Base-by-base conservation (phyloP, 1,140 invertebrate species). In the Chrysomallon squamiferum region DNA sequence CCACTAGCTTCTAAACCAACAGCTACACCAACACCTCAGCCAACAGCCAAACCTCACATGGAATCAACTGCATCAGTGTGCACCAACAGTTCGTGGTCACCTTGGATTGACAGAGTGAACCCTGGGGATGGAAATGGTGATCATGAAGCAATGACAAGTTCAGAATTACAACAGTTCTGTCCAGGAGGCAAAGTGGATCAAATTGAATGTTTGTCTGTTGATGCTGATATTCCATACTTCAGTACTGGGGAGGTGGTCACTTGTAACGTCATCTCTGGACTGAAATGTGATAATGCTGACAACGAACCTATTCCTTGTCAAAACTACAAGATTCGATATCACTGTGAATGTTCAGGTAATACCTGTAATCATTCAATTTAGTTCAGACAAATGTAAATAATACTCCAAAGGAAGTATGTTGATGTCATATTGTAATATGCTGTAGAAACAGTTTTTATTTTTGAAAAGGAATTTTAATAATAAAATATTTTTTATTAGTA, bases 261-360 rank as follows among this genome's bases (percentile, higher is more conserved):
- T 29, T 81, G 79, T 63, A 62, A 62, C 9, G 41, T 73, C n/a
- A 62, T 45, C 11, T 41, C 52, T 25, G 79, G 79, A 3, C 58
- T 77, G 30, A 33, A 59, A 13, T 81, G 79, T 69, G 38, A 60
- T 32, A 72, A 71, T 35, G 61, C 29, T 32, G 74, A 76, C 27
- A 76, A 78, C 56, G 58, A 59, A 62, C 74, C 74, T 11, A 59
- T 75, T 41, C 60, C 65, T 22, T 87, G 86, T 66, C 56, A 66
- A 5, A 83, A 87, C 71, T 83, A 83, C 63, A 82, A 86, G 73
- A 78, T 87, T 52, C 74, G 84, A 65, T 82, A 86, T 56, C 68
- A 73, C 57, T 87, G 86, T 58, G 25, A 76, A 22, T 86, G 85
- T 68, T 43, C 64, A 64, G 68, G 76, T 76, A 67, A 58, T 72